Evolutionary conservation across 2,113 vertebrate genomes (phyloP).

Genomic region (Nematolebias whitei): DNA sequence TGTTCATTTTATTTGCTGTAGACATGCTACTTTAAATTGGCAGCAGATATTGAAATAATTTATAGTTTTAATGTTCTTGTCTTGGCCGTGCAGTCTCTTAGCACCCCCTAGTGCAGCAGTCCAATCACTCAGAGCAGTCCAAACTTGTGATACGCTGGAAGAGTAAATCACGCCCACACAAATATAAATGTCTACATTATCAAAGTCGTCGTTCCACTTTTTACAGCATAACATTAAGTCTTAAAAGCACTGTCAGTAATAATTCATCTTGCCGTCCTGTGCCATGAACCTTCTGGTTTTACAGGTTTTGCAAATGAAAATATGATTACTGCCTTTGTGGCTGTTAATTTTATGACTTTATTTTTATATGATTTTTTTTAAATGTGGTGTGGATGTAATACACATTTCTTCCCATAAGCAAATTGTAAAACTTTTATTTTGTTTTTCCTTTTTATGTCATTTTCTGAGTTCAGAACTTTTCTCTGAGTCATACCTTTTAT

Average conservation of each 20-base stretch:
- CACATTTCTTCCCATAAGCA: constrained; percentile 61
- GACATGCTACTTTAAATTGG: not conserved
- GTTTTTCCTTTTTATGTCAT: constrained; percentile 34
- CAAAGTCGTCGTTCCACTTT: constrained; percentile 59
- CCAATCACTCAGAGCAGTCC: constrained; percentile 11
- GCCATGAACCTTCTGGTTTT: constrained; percentile 59
- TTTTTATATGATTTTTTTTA: constrained; percentile 76
- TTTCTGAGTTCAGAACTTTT: constrained; percentile 24
- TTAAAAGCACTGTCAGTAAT: constrained; percentile 59
- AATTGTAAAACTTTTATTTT: constrained; percentile 53
- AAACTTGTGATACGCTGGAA: constrained; percentile 26
- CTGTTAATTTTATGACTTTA: constrained; percentile 79
- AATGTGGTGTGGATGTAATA: constrained; percentile 74
- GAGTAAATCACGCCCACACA: constrained; percentile 62
- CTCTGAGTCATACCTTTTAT: constrained; percentile 1
- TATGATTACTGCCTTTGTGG: constrained; percentile 73
- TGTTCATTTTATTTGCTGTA: not conserved
- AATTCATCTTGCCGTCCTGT: constrained; percentile 48
- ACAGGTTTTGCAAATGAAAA: constrained; percentile 63
- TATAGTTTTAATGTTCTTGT: not conserved
- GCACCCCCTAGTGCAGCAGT: constrained; percentile 71
- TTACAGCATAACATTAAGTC: constrained; percentile 64
- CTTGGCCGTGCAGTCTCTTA: constrained; percentile 61
- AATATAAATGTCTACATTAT: constrained; percentile 64
- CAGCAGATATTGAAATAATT: constrained; percentile 10